Evolutionary conservation across 2,113 vertebrate species (phyloP).

Genomic region (Paramormyrops kingsleyae): DNA sequence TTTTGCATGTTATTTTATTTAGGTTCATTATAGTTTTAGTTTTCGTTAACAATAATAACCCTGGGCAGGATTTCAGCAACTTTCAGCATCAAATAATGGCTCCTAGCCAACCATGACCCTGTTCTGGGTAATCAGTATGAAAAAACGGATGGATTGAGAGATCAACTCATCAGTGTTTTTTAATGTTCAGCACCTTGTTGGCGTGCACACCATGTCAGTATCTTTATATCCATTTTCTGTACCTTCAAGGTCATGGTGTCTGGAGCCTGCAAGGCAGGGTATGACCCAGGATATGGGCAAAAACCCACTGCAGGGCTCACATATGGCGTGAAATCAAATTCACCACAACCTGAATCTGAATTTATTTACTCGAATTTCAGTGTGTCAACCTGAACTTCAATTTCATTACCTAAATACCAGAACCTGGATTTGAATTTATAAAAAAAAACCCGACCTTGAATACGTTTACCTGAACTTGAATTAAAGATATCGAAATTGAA

Average conservation of each 20-base stretch:
- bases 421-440: background rate
- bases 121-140: background rate
- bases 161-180: background rate
- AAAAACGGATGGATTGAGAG: background rate
- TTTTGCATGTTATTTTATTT: background rate
- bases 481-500: background rate
- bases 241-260: background rate
- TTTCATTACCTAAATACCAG: background rate
- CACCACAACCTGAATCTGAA: background rate
- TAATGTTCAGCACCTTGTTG: background rate
- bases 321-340: background rate
- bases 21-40: background rate
- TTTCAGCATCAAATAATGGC: background rate
- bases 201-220: background rate
- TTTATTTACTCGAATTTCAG: background rate
- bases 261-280: background rate
- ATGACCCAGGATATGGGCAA: background rate
- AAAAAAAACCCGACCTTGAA: background rate
- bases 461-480: background rate
- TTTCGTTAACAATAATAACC: background rate
- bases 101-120: background rate
- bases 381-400: background rate
- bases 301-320: background rate
- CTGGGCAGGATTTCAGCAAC: background rate
- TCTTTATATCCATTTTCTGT: background rate